Conservation (phyloP, 2,113 vertebrate species). For the Buteo buteo region DNA sequence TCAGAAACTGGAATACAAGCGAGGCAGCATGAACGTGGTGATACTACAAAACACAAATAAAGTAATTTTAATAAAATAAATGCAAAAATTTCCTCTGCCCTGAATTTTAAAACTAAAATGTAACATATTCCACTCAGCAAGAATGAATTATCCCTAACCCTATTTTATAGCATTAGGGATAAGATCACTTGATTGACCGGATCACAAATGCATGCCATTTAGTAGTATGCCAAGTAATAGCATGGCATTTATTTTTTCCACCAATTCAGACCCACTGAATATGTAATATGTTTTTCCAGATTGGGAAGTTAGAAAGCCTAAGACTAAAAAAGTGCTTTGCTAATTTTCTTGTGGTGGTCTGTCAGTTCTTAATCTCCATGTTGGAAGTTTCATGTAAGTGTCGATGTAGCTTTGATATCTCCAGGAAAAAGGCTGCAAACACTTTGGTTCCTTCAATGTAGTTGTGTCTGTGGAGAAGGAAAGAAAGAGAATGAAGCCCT, state of each 20-base stretch:
- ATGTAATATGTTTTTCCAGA: not conserved
- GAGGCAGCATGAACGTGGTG: not conserved
- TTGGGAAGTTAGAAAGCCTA: not conserved
- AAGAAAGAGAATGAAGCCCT: not conserved
- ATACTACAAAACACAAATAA: not conserved
- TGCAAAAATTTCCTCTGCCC: not conserved
- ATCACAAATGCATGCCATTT: not conserved
- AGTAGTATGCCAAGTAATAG: not conserved
- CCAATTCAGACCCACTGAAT: not conserved
- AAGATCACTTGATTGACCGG: not conserved
- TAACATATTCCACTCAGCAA: not conserved
- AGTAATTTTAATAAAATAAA: not conserved
- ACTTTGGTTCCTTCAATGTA: conserved; percentile 79
- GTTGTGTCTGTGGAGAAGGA: conserved; percentile 64
- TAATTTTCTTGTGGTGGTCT: not conserved
- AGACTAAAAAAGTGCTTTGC: not conserved
- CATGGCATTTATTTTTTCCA: not conserved
- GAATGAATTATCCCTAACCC: not conserved
- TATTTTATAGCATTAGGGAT: not conserved
- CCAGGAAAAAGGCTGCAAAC: conserved; percentile 74
- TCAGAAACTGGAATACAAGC: not conserved
- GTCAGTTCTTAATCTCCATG: not conserved
- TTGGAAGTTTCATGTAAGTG: not conserved
- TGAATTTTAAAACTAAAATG: not conserved
- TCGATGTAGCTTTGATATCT: conserved; percentile 67